Conservation (phyloP, 35 echinoderm and acorn worm species). For the Diadema setosum region DNA sequence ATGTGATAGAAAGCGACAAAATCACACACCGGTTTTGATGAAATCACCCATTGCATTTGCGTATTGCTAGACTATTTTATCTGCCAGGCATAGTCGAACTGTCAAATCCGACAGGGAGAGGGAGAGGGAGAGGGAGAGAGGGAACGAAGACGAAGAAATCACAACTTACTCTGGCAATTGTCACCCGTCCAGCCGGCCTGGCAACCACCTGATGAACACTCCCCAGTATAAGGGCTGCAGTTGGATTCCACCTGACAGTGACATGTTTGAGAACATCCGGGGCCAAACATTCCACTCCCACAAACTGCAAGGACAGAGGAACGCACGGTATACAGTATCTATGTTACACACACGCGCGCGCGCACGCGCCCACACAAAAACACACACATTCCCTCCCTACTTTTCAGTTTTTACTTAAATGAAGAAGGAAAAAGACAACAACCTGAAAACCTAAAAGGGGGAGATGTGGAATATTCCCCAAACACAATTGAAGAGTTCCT, state of each 20-base stretch:
- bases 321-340: background rate
- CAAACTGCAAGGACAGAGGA: background rate
- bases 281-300: background rate
- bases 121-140: no score
- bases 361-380: background rate
- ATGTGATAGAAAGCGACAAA: no score
- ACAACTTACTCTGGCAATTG: slow-evolving; percentile 52
- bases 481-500: no score
- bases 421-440: background rate
- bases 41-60: no score
- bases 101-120: no score
- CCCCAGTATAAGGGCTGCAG: slow-evolving; percentile 16
- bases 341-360: background rate
- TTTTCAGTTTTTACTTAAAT: background rate
- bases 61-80: no score
- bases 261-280: slow-evolving; percentile 30
- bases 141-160: no score
- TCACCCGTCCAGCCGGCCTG: background rate
- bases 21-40: no score
- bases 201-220: background rate
- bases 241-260: background rate
- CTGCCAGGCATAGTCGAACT: no score
- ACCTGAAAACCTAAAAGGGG: background rate
- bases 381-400: background rate
- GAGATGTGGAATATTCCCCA: no score